A percentile compares a stretch with the other conserved stretches of the same genome.
phyloP scores from a whole-genome alignment of 1,140 invertebrate species.

The Lysiphlebus fabarum region DNA sequence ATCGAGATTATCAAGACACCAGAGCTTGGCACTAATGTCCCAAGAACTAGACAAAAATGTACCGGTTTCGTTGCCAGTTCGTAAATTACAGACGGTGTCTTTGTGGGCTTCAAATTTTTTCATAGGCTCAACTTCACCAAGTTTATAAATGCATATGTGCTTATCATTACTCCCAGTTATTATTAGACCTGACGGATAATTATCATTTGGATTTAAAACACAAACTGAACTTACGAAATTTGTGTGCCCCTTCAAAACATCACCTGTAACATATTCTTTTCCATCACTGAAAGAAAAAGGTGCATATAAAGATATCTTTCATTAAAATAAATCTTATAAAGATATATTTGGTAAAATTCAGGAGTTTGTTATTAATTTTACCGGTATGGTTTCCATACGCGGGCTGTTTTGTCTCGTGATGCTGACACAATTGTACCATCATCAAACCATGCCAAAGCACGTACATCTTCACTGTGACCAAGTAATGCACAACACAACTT shows the following conservation, averaged over 20 bases:
- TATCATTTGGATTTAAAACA: constrained; percentile 66
- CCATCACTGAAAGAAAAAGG: constrained; percentile 51
- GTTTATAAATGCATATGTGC: constrained; percentile 73
- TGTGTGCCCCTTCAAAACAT: constrained; percentile 74
- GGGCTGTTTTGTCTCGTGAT: constrained; percentile 81
- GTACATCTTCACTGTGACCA: constrained; percentile 82
- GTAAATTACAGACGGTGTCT: constrained; percentile 71
- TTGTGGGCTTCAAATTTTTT: constrained; percentile 75
- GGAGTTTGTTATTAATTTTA: constrained; percentile 44
- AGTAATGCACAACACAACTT: constrained; percentile 73
- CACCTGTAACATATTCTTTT: constrained; percentile 59
- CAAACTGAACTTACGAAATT: constrained; percentile 83
- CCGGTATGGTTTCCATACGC: constrained; percentile 79
- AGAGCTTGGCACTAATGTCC: constrained; percentile 83
- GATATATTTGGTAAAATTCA: background rate
- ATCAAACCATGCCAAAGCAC: constrained; percentile 65
- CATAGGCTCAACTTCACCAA: constrained; percentile 60
- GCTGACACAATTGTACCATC: constrained; percentile 76
- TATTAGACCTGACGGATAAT: constrained; percentile 73
- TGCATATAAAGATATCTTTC: background rate
- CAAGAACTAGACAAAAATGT: constrained; percentile 81
- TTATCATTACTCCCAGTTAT: constrained; percentile 88
- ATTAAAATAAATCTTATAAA: background rate
- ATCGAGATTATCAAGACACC: constrained; percentile 62
- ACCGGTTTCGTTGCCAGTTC: constrained; percentile 54